Conservation (phyloP, 2,888 invertebrate genomes). For the Mythimna albipuncta region DNA sequence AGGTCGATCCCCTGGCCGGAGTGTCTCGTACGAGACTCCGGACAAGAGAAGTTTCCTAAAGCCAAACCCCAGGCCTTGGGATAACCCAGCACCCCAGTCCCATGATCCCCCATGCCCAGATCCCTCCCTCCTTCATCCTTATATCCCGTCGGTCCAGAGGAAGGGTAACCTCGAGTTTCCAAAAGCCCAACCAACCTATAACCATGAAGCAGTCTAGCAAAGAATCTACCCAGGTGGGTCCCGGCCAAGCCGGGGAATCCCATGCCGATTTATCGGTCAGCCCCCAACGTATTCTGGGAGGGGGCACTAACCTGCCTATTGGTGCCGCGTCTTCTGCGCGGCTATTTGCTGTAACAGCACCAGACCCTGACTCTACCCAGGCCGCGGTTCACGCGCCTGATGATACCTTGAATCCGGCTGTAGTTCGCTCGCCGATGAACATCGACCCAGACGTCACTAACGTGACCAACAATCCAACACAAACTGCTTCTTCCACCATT, state of each 20-base stretch:
- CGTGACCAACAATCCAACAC: neutral
- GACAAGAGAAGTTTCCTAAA: slow-evolving; percentile 1
- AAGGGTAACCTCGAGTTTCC: neutral
- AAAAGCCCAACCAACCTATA: neutral
- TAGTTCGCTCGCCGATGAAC: too few species aligned
- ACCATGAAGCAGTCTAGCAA: neutral
- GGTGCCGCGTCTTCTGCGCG: neutral
- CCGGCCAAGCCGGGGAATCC: slow-evolving; percentile 1
- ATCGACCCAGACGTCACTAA: neutral
- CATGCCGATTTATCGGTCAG: neutral
- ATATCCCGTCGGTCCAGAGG: too few species aligned
- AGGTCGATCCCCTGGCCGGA: neutral
- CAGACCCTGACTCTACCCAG: neutral
- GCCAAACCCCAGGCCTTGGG: neutral
- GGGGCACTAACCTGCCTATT: neutral
- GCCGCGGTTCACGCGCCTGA: neutral
- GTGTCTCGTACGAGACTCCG: neutral
- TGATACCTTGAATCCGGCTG: neutral
- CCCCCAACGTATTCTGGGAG: neutral
- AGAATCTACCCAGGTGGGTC: neutral
- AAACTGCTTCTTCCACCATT: too few species aligned
- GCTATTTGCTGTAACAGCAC: neutral
- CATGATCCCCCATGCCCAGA: neutral
- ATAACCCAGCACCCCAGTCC: neutral
- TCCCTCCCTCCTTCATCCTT: neutral